These are phyloP conservation scores for Dolomedes plantarius DNA, from an alignment of 2,888 invertebrate genomes.

Conservation along the genomic window DNA sequence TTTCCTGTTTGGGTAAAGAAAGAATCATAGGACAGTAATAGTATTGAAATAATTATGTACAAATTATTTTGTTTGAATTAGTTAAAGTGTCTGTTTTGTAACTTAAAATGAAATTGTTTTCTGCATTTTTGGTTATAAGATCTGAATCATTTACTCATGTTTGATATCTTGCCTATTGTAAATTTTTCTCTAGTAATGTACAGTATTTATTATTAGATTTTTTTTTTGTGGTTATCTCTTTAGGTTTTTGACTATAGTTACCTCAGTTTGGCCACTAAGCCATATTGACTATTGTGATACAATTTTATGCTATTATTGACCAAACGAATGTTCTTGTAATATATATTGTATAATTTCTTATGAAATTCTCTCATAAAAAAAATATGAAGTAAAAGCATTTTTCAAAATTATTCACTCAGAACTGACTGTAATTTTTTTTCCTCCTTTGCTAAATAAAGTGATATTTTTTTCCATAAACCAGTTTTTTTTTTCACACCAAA, in stretches of 20 bases:
- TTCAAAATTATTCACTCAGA: not conserved
- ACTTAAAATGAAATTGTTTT: no score
- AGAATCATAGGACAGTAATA: no score
- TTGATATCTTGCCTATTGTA: not conserved
- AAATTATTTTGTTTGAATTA: no score
- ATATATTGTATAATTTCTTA: not conserved
- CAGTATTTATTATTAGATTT: not conserved
- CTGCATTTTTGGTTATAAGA: no score
- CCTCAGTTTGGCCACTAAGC: not conserved
- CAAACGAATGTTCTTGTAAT: not conserved
- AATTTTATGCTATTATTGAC: not conserved
- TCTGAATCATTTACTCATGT: no score
- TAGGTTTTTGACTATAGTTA: no score
- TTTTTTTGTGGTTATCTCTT: no score
- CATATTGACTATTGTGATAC: not conserved
- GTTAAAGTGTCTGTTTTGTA: no score
- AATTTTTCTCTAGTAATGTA: not conserved
- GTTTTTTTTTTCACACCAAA: no score
- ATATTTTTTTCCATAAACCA: conserved; percentile 7
- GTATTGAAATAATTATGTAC: no score
- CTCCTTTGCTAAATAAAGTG: conserved; percentile 6
- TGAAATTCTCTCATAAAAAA: not conserved
- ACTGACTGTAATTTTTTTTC: not conserved
- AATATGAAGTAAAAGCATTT: not conserved
- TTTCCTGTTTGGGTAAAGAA: no score